Base-by-base conservation (phyloP, 2,888 invertebrate genomes). In the Cryptophagus acutangulus region DNA sequence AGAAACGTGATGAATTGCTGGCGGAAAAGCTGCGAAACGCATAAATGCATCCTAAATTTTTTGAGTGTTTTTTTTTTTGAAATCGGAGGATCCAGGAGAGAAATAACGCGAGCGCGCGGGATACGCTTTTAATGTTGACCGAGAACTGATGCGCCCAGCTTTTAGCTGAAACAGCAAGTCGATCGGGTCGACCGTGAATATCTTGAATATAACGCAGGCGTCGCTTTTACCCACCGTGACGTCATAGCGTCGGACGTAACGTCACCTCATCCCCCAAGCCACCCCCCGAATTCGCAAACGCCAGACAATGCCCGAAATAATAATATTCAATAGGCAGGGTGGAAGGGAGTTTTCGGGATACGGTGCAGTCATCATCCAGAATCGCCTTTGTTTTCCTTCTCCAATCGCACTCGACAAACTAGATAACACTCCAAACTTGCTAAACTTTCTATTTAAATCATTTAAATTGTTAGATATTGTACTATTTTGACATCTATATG, bases 181-280 rank as follows among this genome's bases (percentile, higher is more conserved):
- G 63, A 63, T 63, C 59, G 60, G 44, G 56, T 55, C 61, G 62
- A 52, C 62, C 63, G 63, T 62, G 63, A 61, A 61, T 54, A 52
- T 56, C 50, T 51, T 38, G 48, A 48, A 41, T 45, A 50, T 45
- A 49, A 58, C 59, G 61, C 59, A 58, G 55, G 61, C 62, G 61
- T 59, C 56, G 40, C 47, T 44, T 52, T 13, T 39, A 33, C 51
- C 47, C 45, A n/a, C 49, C 38, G 50, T 56, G 58, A 62, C 62
- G 62, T 62, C 59, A 61, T 25, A 18, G 30, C 40, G 38, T 30
- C 43, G 47, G 45, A 43, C 38, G 47, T 37, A 48, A 62, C 62
- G 62, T 60, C 59, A 62, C 48, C 45, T 49, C 48, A 16, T 16
- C 31, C 31, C 31, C 31, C 13, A 31, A 13, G 12, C 29, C 29